Base-by-base conservation (phyloP, 2,888 invertebrate species). In the Mythimna albipuncta region DNA sequence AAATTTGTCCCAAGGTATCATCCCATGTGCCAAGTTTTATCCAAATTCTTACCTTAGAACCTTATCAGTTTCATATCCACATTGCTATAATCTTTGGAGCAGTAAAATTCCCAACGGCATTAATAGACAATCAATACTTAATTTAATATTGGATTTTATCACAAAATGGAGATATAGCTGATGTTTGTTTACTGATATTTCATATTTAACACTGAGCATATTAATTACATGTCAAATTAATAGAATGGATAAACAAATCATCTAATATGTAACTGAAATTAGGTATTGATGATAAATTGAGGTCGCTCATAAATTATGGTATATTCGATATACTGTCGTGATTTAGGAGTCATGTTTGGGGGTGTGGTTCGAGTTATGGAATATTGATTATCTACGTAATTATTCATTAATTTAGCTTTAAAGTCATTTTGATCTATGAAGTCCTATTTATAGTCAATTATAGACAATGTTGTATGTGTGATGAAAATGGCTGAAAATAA, bases 111-210 rank as follows among this genome's bases (percentile, higher is more conserved):
- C 19, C n/a, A 72, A 65, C 44, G 32, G 44, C 79, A 75, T 75
- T 74, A 44, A 79, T 67, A 64, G 54, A 59, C 47, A 16, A 72
- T 75, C 54, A 65, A 83, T 79, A 77, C 61, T 72, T 54, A 47
- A 68, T 72, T 77, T 64, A 41, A 63, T 68, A 63, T 69, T 70
- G 64, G 21, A 68, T 71, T 79, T 70, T 19, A 69, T 69, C 52
- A 65, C 58, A 59, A 26, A 58, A 62, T 10, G n/a, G 35, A 55
- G 41, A 47, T 54, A 11, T 6, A 21, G 21, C 26, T 32, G 9
- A 35, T 55, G 13, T 35, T 44, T 38, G 32, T 63, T 4, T 16
- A 38, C 19, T 64, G 47, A 11, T 70, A 50, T 63, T 70, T 58
- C 55, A 35, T 13, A 79, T 55, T 75, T n/a, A 52, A 65, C 44